Evolutionary conservation across 2,797 vertebrate species (phyloP), one percentile per base, ranked within the genome.

Genomic region (Parauchenoglanis ngamensis): DNA sequence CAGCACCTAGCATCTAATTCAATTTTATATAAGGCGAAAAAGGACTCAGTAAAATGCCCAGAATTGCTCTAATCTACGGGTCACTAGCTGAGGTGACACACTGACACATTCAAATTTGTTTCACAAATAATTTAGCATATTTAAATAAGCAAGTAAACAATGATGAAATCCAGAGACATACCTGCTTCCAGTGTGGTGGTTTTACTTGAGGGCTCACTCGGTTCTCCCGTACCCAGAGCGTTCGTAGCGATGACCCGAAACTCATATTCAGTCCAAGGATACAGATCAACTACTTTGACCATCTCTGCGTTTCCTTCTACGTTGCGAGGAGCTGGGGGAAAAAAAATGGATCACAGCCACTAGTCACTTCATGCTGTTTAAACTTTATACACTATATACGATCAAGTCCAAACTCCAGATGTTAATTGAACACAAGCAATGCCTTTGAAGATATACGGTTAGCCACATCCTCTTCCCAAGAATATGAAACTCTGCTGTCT

Each of bases 221-320:
- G 96, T 7, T 98, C 97, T 92, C 98, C 98, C 8, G 94, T 96
- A 31, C 98, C 98, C 93, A 99, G 8, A 0, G 97, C 97, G 93
- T 98, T 99, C 84, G 95, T 97, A 85, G 98, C 98, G n/a, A 96
- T 96, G 88, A 99, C 96, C 25, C 97, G 96, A 93, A 99, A 99
- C 93, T 99, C 97, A 57, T 99, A 99, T 52, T 99, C 97, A 88
- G 96, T 97, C 98, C 98, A 99, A 0, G 98, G 98, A 86, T 96
- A 95, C 93, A 99, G 94, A 91, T 97, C 96, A 13, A 97, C 94
- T 86, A 98, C 97, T 13, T 90, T 97, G 85, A 97, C 97, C 2
- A 91, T 93, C 90, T 99, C 98, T 91, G 96, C 93, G 84, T 99
- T 98, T 86, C 98, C 98, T 94, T 99, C 98, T 84, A 99, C 95